Base-by-base conservation (phyloP, 2,888 invertebrate genomes). In the Clunio marinus region DNA sequence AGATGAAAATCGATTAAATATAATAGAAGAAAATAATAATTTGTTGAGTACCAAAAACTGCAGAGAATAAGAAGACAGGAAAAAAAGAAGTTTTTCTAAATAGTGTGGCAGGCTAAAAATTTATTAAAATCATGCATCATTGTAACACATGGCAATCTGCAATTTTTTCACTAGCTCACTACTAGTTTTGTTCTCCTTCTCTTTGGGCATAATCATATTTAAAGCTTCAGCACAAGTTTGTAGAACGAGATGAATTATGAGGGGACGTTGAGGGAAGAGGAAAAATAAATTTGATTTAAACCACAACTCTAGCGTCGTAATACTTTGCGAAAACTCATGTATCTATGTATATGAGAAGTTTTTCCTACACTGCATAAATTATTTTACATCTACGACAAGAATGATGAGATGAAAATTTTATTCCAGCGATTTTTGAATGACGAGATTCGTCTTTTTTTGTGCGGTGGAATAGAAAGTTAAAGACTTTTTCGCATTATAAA, bases 41-140 rank as follows among this genome's bases (percentile, higher is more conserved):
- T n/a, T n/a, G n/a, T n/a, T n/a, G n/a, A n/a, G n/a, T n/a, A n/a
- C n/a, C n/a, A n/a, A n/a, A n/a, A n/a, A n/a, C n/a, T n/a, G n/a
- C n/a, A n/a, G n/a, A n/a, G n/a, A n/a, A n/a, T n/a, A n/a, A n/a
- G n/a, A n/a, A n/a, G n/a, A n/a, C n/a, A n/a, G n/a, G n/a, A n/a
- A n/a, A n/a, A n/a, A n/a, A n/a, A n/a, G n/a, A n/a, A n/a, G n/a
- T n/a, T n/a, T n/a, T n/a, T n/a, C n/a, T n/a, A n/a, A n/a, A n/a
- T n/a, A 32, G 32, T 32, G 32, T 10, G 10, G 41, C 41, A 41
- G 41, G 41, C 41, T 41, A 41, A 15, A 63, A 13, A 63, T 62
- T 24, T 63, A 63, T 66, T 55, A 66, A 66, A 55, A 66, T 66
- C 66, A 66, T 66, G 55, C 66, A 66, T 66, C 66, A 66, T 55